These are phyloP conservation scores for Mythimna vitellina DNA, from an alignment of 2,888 invertebrate species.

Conservation along the genomic window DNA sequence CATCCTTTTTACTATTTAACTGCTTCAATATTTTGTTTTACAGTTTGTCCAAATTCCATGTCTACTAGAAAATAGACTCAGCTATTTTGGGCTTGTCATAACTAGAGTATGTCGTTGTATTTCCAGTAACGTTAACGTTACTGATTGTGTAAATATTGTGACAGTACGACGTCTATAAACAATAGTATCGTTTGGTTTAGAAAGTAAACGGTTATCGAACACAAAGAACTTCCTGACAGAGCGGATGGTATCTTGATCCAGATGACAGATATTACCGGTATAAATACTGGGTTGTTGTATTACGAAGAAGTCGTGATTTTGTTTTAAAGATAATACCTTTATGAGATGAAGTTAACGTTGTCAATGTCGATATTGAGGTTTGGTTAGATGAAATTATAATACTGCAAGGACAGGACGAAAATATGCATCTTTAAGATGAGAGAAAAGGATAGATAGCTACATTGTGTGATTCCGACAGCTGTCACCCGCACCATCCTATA, in stretches of 20 bases:
- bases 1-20: no score
- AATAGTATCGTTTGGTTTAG: constrained; percentile 36
- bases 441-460: no score
- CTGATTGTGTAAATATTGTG: constrained; percentile 22
- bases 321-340: neutral
- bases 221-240: constrained; percentile 44
- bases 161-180: constrained; percentile 16
- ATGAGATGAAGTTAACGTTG: neutral
- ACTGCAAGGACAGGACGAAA: no score
- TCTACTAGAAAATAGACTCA: neutral
- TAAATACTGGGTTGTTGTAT: constrained; percentile 20
- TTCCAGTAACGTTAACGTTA: neutral
- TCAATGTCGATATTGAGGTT: neutral
- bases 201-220: constrained; percentile 39
- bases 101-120: neutral
- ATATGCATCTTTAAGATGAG: no score
- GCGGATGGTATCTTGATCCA: constrained; percentile 37
- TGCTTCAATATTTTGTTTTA: neutral
- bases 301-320: constrained; percentile 2
- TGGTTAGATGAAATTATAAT: neutral
- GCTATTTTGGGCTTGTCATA: neutral
- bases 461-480: no score
- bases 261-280: constrained; percentile 27
- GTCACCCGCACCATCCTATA: no score
- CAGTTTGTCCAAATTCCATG: neutral